Base-by-base conservation (phyloP, 2,113 vertebrate genomes). In the Cygnus buccinator region DNA sequence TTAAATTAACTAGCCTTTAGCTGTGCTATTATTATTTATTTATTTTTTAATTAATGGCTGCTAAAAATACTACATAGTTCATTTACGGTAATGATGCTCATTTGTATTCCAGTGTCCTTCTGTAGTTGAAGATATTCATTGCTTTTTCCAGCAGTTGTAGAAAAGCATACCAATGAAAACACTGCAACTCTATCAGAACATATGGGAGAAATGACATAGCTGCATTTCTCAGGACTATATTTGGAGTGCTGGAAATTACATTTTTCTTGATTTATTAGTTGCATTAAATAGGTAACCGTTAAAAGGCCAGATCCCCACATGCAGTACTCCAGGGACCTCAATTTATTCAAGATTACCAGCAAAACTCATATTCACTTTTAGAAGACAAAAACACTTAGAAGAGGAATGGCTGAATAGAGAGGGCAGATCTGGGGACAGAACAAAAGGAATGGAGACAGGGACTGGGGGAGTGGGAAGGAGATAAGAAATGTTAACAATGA, bases 11-110 rank as follows among this genome's bases (percentile, higher is more conserved):
- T 76, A 86, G 10, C 50, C 26, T 89, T 84, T 79, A 89, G 65
- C 71, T 85, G 16, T 58, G 52, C 11, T 74, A 68, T 87, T 94
- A 81, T 48, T 48, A 48, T 22, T 48, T 48, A 63, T 84, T 93
- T 80, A 84, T 91, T 13, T 76, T 61, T 91, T 94, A 84, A 94
- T 78, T 90, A 90, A 93, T 81, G 41, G 74, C 63, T 91, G 58
- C 70, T 91, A 91, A 92, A 95, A 90, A 87, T 93, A 68, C 44
- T 43, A 18, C 44, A 31, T 43, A 63, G 46, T 59, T 88, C 50
- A 83, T 93, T 84, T 59, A 78, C 75, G 66, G 19, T 87, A 92
- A 95, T 57, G 22, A 76, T 57, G 13, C 4, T 87, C 41, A 87
- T 96, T 94, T 84, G n/a, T 66, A 86, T 90, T 92, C 84, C 70